phyloP scores from a whole-genome alignment of 1,140 invertebrate genomes.

The Streblospio benedicti region DNA sequence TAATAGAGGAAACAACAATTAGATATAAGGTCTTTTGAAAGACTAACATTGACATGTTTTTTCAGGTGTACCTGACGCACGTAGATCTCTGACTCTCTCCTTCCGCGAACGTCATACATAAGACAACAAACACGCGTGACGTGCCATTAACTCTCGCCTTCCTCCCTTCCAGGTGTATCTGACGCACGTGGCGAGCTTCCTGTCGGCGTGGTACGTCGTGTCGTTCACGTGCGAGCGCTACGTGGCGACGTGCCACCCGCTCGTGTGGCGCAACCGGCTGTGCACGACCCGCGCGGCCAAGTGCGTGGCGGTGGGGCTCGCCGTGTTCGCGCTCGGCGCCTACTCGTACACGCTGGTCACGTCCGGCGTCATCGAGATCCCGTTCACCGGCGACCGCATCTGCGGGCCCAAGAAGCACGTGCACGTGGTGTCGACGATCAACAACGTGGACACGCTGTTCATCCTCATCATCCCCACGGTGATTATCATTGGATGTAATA shows the following conservation, averaged over 20 bases:
- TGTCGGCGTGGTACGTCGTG: conserved; percentile 36
- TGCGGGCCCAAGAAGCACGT: conserved; percentile 46
- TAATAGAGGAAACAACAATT: no score
- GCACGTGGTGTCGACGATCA: conserved; percentile 11
- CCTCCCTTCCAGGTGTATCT: conserved; percentile 25
- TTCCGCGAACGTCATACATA: no score
- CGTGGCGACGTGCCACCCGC: conserved; percentile 22
- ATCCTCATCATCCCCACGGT: conserved; percentile 28
- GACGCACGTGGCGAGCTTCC: conserved; percentile 25
- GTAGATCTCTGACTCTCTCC: no score
- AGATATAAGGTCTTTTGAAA: no score
- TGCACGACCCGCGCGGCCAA: conserved; percentile 22
- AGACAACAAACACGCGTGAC: no score
- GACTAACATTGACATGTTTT: no score
- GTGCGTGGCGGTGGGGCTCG: conserved; percentile 12
- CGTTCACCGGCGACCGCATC: conserved; percentile 38
- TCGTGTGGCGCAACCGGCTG: conserved; percentile 20
- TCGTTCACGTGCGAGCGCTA: conserved; percentile 37
- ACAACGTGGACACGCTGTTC: conserved; percentile 26
- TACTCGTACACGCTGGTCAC: conserved; percentile 12
- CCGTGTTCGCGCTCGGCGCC: conserved; percentile 9
- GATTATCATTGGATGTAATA: conserved; percentile 5
- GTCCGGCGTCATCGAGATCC: conserved; percentile 9
- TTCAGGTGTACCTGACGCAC: no score
- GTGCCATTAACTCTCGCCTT: no score